Conservation (phyloP, 2,113 vertebrate species). For the Spheniscus mendiculus region DNA sequence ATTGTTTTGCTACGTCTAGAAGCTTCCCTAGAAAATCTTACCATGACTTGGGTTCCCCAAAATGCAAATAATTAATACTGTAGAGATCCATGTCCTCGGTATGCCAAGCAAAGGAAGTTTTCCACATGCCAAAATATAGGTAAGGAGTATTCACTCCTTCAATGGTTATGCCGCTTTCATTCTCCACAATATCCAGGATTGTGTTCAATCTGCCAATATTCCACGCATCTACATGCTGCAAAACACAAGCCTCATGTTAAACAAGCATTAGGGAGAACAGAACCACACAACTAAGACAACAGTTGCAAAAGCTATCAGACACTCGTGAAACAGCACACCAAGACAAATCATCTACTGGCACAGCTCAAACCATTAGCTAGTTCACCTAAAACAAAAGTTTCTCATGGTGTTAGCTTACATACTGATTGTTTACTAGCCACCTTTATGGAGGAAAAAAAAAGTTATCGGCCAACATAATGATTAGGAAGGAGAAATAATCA, state of each 20-base stretch:
- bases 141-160: slow-evolving; percentile 94
- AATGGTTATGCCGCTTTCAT: slow-evolving; percentile 91
- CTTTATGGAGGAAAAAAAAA: background rate
- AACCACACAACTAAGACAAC: background rate
- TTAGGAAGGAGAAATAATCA: background rate
- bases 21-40: slow-evolving; percentile 63
- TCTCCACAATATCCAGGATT: slow-evolving; percentile 91
- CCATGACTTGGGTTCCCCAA: slow-evolving; percentile 96
- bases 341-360: background rate
- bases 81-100: slow-evolving; percentile 99
- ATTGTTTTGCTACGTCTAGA: background rate
- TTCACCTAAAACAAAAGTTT: background rate
- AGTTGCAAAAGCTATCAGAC: background rate
- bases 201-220: slow-evolving; percentile 91
- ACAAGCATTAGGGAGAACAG: background rate
- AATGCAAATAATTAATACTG: slow-evolving; percentile 96
- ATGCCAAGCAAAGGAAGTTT: slow-evolving; percentile 97
- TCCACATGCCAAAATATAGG: slow-evolving; percentile 98
- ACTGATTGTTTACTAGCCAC: background rate
- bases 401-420: background rate
- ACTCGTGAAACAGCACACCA: background rate
- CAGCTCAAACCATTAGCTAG: background rate
- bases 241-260: background rate
- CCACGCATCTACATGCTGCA: slow-evolving; percentile 86
- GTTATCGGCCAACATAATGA: background rate